Base-by-base conservation (phyloP, 2,888 invertebrate species). In the Tetragonisca angustula region DNA sequence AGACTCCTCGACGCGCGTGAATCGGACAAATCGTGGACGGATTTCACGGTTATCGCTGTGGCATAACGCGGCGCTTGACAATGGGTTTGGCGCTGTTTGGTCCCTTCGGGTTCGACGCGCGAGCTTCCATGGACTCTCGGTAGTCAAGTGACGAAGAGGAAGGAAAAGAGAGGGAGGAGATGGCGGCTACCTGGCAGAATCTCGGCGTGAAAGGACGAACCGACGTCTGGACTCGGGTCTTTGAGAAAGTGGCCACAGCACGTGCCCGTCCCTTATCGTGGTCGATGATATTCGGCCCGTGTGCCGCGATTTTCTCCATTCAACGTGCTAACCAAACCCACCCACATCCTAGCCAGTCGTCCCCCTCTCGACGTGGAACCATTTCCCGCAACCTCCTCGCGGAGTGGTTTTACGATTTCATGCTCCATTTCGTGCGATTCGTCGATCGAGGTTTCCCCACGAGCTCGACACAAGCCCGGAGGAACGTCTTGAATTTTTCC, bases 1-100 rank as follows among this genome's bases (percentile, higher is more conserved):
- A n/a, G n/a, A 50, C 79, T 76, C 69, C 65, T 68, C 6, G 36
- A 36, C 43, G 43, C 43, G 43, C 43, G 43, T 17, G 74, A 88
- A 86, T 87, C 89, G 92, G 90, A 92, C 92, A 93, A 93, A 93
- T 92, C 91, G 92, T 43, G 9, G 91, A 91, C 88, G 90, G 90
- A n/a, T 91, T 90, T 89, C 86, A 88, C 84, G 86, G 87, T 88
- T 88, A 89, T 90, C 89, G 88, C 86, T 87, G 92, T 89, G 9
- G 9, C 43, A 92, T 92, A 93, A 93, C 92, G 90, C 89, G 74
- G 90, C 90, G 87, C 90, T 92, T 91, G 91, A 93, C 93, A 93
- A 93, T 91, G 88, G 90, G 75, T 43, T 43, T 43, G 43, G 43
- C 9, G 43, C 9, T 90, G 89, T 92, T 93, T 90, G 88, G 89